Conservation (phyloP, 2,113 vertebrate species). For the Erinaceus europaeus region DNA sequence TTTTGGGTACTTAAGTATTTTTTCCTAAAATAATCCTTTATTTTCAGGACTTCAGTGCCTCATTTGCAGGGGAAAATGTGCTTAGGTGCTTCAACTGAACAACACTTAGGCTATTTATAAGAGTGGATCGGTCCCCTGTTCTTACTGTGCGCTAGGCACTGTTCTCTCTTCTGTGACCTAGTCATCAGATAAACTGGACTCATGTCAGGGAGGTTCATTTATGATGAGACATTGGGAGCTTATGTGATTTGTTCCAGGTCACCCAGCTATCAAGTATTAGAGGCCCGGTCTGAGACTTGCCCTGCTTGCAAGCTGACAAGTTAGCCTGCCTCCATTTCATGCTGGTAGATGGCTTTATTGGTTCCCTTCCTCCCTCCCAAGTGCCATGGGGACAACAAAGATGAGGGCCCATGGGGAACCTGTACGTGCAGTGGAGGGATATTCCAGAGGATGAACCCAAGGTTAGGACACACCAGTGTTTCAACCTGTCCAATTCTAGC, state of each 20-base stretch:
- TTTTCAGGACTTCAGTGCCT: not conserved
- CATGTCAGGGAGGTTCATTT: not conserved
- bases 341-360: too few species aligned
- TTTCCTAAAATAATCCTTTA: not conserved
- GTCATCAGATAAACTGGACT: not conserved
- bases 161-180: not conserved
- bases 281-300: not conserved
- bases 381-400: too few species aligned
- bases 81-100: conserved; percentile 5
- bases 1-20: not conserved
- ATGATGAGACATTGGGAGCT: not conserved
- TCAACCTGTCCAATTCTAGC: too few species aligned
- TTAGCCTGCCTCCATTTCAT: not conserved
- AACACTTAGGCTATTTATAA: not conserved
- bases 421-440: too few species aligned
- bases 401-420: too few species aligned
- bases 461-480: too few species aligned
- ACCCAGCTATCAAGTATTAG: not conserved
- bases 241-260: not conserved
- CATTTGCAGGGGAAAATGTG: not conserved
- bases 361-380: too few species aligned
- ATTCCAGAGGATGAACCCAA: too few species aligned
- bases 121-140: not conserved
- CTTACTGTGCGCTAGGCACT: not conserved
- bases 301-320: not conserved